These are phyloP conservation scores for Prenolepis imparis DNA, from an alignment of 2,888 invertebrate genomes.

Conservation along the genomic window DNA sequence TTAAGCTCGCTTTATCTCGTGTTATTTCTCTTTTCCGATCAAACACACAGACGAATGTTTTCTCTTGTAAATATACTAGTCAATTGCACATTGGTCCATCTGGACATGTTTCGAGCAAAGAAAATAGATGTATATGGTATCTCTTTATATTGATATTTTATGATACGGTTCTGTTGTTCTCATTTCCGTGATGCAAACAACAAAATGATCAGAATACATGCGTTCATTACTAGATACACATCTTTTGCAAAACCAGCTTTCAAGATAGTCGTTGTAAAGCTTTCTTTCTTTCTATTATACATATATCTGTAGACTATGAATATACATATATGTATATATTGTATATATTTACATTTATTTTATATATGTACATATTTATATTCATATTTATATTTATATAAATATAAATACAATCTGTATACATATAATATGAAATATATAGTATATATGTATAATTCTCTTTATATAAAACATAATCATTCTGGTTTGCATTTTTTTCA, in stretches of 20 bases:
- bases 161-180: conserved; percentile 18
- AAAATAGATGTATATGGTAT: conserved; percentile 45
- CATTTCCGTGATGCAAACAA: conserved; percentile 32
- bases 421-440: background rate
- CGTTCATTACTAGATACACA: background rate
- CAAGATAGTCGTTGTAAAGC: background rate
- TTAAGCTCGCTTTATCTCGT: background rate
- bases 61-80: conserved; percentile 19
- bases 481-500: background rate
- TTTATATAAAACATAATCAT: background rate
- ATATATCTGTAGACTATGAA: background rate
- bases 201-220: conserved; percentile 42
- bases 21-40: conserved; percentile 9
- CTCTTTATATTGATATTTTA: conserved; percentile 40
- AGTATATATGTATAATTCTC: background rate
- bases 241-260: conserved; percentile 16
- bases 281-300: background rate
- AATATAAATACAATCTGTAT: too few relatives aligned
- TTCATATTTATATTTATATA: too few relatives aligned
- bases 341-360: too few relatives aligned
- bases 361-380: too few relatives aligned
- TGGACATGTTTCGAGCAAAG: conserved; percentile 9
- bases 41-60: background rate
- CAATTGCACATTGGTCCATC: conserved; percentile 42
- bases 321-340: background rate